Evolutionary conservation across 1,140 invertebrate genomes (phyloP).

Genomic region (Halyomorpha halys): DNA sequence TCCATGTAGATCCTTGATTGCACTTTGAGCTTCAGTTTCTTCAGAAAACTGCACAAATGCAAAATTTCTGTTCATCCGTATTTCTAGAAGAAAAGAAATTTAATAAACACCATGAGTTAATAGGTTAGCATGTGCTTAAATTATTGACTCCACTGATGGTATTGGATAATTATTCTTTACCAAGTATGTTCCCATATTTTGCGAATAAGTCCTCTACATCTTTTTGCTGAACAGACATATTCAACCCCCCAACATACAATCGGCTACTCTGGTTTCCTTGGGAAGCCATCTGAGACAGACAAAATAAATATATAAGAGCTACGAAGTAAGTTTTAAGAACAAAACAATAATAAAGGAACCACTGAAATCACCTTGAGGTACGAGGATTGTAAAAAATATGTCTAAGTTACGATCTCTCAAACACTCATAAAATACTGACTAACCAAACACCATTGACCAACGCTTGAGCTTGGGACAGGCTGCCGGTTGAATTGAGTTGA

Average conservation of each 20-base stretch:
- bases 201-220: conserved; percentile 54
- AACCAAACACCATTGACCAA: too few relatives aligned
- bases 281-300: not conserved
- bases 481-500: too few relatives aligned
- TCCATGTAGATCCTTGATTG: conserved; percentile 57
- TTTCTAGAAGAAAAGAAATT: conserved; percentile 43
- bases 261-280: conserved; percentile 9
- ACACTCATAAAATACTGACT: too few relatives aligned
- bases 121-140: not conserved
- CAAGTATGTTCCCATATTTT: conserved; percentile 52
- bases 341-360: too few relatives aligned
- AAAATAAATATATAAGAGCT: not conserved
- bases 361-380: too few relatives aligned
- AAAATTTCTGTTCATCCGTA: conserved; percentile 63
- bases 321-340: too few relatives aligned
- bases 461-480: too few relatives aligned
- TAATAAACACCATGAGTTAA: not conserved
- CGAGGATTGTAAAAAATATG: too few relatives aligned
- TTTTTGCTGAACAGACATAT: not conserved
- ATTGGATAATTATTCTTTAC: conserved; percentile 31
- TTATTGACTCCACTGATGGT: not conserved
- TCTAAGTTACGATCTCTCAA: too few relatives aligned
- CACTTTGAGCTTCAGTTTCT: conserved; percentile 58
- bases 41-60: conserved; percentile 76
- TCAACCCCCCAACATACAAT: conserved; percentile 14